Evolutionary conservation across 2,888 invertebrate species (phyloP), one percentile per base, ranked within the genome.

Genomic region (Conus canariensis): DNA sequence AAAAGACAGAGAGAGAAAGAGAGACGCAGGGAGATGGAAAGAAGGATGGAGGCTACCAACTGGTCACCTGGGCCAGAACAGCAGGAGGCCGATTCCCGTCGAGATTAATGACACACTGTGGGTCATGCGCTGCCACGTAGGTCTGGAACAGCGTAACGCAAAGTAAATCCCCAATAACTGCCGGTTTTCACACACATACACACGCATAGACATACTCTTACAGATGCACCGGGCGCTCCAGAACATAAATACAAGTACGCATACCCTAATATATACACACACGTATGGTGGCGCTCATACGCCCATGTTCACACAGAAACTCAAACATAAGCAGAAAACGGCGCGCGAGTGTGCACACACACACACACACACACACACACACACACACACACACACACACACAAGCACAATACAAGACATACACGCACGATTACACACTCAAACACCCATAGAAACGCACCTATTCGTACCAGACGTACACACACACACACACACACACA

Each of bases 351-450:
- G n/a, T 22, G 3, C 45, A 4, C 4, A 45, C 45, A 7, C 8
- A 64, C 64, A 64, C 64, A 64, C 64, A 64, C 64, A 64, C 64
- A 64, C 64, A 64, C 64, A 64, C 64, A 64, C 70, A 70, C 70
- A 22, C 70, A 70, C 70, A 70, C 70, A 70, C 70, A 70, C 70
- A 70, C 70, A 70, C 70, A 70, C 70, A 70, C 70, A 70, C 22
- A 14, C 22, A 1, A 14, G 19, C 22, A 16, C 22, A 14, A 7
- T 8, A 70, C 70, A 70, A 14, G 1, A 64, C 60, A 64, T 7
- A 64, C 60, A 64, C 60, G 16, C 60, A 64, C 60, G 16, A 10
- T 14, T 16, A 64, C 60, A n/a, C 14, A 14, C 70, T 8, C 22
- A 8, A 1, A 74, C n/a, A 8, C 3, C 1, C 25, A 74, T 22